These are phyloP conservation scores for Platygyra sinensis DNA, from an alignment of 64 coral and sea anemone genomes.

Conservation along the genomic window DNA sequence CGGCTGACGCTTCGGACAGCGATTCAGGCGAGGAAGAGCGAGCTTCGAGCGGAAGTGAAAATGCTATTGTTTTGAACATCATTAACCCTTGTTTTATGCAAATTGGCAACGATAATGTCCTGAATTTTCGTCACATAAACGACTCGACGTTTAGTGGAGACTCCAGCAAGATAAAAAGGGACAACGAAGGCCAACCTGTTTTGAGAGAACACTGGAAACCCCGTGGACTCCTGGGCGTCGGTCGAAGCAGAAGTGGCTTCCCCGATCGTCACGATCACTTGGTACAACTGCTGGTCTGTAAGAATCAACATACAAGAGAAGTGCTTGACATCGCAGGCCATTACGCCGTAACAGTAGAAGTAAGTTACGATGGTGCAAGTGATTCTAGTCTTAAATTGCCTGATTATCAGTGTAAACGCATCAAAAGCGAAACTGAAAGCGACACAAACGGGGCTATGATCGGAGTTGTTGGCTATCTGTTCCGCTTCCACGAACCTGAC, in stretches of 20 bases:
- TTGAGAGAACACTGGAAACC: neutral
- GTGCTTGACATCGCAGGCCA: neutral
- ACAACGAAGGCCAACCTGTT: neutral
- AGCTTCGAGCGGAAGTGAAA: neutral
- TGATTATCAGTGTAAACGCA: neutral
- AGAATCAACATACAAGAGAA: neutral
- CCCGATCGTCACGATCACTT: neutral
- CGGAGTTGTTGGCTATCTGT: neutral
- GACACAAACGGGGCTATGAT: neutral
- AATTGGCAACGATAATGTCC: neutral
- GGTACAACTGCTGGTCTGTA: conserved; percentile 13
- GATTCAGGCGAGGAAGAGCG: neutral
- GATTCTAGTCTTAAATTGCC: neutral
- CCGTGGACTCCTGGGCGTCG: neutral
- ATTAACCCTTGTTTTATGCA: neutral
- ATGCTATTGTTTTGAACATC: neutral
- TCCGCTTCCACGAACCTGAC: neutral
- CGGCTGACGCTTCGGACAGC: neutral
- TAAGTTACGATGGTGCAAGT: neutral
- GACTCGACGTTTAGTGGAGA: neutral
- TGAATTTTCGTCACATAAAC: neutral
- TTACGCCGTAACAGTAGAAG: neutral
- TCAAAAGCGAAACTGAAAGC: conserved; percentile 5
- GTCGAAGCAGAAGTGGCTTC: neutral
- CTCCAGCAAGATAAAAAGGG: neutral